Conservation (phyloP, 1,140 invertebrate genomes). For the Callitettix versicolor region DNA sequence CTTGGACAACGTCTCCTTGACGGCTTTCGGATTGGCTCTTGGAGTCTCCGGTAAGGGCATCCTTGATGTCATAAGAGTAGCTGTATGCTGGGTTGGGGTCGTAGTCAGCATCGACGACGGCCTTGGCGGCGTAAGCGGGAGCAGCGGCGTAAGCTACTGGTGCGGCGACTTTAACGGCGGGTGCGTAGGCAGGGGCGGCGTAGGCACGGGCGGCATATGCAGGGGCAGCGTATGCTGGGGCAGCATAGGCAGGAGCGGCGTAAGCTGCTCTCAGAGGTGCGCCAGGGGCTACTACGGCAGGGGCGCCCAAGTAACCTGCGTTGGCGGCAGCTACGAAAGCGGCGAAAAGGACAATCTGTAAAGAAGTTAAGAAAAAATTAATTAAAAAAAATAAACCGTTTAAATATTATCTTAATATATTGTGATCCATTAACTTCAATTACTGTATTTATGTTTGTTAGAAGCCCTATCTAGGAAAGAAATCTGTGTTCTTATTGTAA, state of each 20-base stretch:
- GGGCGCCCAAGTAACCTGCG: conserved; percentile 27
- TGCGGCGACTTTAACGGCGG: conserved; percentile 17
- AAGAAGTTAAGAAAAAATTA: conserved; percentile 24
- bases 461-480: too few species aligned
- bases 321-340: conserved; percentile 27
- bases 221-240: conserved; percentile 16
- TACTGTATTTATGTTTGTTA: too few species aligned
- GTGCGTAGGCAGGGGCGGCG: conserved; percentile 11
- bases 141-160: conserved; percentile 5
- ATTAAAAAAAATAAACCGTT: too few species aligned
- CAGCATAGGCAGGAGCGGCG: conserved; percentile 16
- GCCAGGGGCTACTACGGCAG: conserved; percentile 22
- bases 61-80: conserved; percentile 56
- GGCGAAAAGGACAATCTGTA: conserved; percentile 30
- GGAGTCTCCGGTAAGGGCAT: conserved; percentile 52
- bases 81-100: conserved; percentile 38
- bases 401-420: too few species aligned
- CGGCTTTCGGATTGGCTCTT: conserved; percentile 55
- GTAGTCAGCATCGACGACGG: conserved; percentile 36
- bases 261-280: conserved; percentile 17
- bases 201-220: conserved; percentile 19
- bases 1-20: conserved; percentile 51
- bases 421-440: too few species aligned
- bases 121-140: conserved; percentile 26
- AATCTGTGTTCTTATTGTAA: too few species aligned